Evolutionary conservation across 2,888 invertebrate genomes (phyloP).

Genomic region (Cylindroiulus punctatus): DNA sequence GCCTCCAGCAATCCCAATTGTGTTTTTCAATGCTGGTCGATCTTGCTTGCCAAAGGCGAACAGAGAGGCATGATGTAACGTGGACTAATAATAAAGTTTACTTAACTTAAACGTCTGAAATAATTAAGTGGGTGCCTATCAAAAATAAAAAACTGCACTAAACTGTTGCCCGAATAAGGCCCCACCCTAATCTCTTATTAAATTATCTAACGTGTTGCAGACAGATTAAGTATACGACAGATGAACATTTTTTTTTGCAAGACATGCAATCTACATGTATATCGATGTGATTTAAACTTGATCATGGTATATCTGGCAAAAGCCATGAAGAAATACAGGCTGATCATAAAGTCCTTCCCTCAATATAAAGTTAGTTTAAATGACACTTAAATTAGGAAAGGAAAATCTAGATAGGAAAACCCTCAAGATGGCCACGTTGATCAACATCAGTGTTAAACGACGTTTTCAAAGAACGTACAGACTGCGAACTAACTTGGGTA

Average conservation of each 20-base stretch:
- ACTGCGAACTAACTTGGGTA: too few species aligned
- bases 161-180: background rate
- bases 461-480: too few species aligned
- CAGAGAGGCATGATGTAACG: background rate
- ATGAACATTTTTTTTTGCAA: background rate
- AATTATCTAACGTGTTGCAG: background rate
- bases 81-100: constrained; percentile 36
- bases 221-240: background rate
- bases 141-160: background rate
- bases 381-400: too few species aligned
- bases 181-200: constrained; percentile 5
- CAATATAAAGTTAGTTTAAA: too few species aligned
- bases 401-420: too few species aligned
- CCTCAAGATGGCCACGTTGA: too few species aligned
- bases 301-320: too few species aligned
- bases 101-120: constrained; percentile 20
- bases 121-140: constrained; percentile 33
- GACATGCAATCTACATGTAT: background rate
- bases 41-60: background rate
- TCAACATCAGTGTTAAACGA: too few species aligned
- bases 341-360: too few species aligned
- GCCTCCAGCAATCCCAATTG: background rate
- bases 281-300: too few species aligned
- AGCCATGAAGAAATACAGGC: too few species aligned
- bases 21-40: constrained; percentile 1